Evolutionary conservation across 1,140 invertebrate genomes (phyloP), one percentile per base, ranked within the genome.

Genomic region (Dinoponera quadriceps): DNA sequence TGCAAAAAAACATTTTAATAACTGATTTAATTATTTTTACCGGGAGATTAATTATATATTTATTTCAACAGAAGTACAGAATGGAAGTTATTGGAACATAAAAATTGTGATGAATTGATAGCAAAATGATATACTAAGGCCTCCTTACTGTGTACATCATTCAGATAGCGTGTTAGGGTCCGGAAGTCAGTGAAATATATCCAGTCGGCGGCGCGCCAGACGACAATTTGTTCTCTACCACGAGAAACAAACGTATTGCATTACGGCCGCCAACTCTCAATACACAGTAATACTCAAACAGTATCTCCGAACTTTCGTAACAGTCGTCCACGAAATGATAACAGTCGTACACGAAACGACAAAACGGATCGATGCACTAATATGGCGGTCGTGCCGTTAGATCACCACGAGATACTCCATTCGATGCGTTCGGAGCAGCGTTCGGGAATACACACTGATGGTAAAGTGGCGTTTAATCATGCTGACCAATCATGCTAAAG

Each of bases 131-230:
- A 44, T 44, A 44, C 38, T 7, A 44, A 44, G 7, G 11, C 11
- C 3, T 72, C 86, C 91, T 94, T 92, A 95, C 94, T 87, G 94
- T 95, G 88, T 95, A 95, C 94, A 95, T 95, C 94, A 95, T 95
- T 80, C 92, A 94, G 80, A 38, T 54, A 85, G 74, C 66, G 72
- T 83, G 44, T 29, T 54, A 18, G 25, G 57, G 33, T 16, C 27
- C 48, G 65, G 54, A 62, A 9, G 51, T 83, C 13, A 60, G 27
- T 48, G 25, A 75, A 48, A 60, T 29, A 55, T 75, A 66, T 57
- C n/a, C 48, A 75, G 55, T 48, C 54, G 62, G 38, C 22, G 49
- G 55, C 16, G 49, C 16, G 60, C 62, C 78, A 65, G 49, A 73
- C 38, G n/a, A 44, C 3, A 22, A 55, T 14, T 69, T 16, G 1